A percentile compares a stretch with the other conserved stretches of the same genome.
These are phyloP conservation scores for Boleophthalmus pectinirostris DNA, from an alignment of 2,113 vertebrate species.

Conservation along the genomic window DNA sequence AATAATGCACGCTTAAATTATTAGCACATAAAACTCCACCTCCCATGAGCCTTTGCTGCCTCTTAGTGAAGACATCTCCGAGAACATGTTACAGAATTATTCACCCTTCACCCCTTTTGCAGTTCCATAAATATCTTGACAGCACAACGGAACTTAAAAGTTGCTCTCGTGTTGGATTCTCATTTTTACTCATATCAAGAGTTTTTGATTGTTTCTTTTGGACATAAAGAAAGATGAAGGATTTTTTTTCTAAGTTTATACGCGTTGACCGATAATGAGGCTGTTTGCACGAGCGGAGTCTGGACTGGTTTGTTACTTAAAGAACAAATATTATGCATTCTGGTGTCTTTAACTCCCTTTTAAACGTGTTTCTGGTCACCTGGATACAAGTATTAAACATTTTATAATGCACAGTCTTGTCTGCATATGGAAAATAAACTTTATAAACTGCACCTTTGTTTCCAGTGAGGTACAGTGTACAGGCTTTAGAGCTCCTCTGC, in stretches of 20 bases:
- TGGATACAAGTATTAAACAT: too few relatives aligned
- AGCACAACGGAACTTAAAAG: too few relatives aligned
- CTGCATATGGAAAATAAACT: too few relatives aligned
- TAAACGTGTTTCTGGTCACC: too few relatives aligned
- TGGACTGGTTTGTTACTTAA: background rate
- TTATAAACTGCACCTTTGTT: too few relatives aligned
- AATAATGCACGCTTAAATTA: constrained; percentile 3
- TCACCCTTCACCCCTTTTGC: background rate
- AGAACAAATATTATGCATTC: background rate
- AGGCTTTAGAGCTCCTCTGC: too few relatives aligned
- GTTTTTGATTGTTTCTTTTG: background rate
- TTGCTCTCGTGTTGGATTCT: background rate
- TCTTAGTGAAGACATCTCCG: constrained; percentile 1
- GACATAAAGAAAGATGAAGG: background rate
- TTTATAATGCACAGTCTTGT: too few relatives aligned
- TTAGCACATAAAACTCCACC: constrained; percentile 8
- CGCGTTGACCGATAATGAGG: background rate
- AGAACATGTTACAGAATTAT: constrained; percentile 7
- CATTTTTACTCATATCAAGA: background rate
- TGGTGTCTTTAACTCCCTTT: too few relatives aligned
- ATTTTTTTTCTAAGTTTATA: background rate
- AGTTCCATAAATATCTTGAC: constrained; percentile 2
- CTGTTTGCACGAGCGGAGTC: background rate
- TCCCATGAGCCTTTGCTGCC: constrained; percentile 8
- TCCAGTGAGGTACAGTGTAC: too few relatives aligned